Conservation (phyloP, 2,888 invertebrate species). For the Limnephilus rhombicus region DNA sequence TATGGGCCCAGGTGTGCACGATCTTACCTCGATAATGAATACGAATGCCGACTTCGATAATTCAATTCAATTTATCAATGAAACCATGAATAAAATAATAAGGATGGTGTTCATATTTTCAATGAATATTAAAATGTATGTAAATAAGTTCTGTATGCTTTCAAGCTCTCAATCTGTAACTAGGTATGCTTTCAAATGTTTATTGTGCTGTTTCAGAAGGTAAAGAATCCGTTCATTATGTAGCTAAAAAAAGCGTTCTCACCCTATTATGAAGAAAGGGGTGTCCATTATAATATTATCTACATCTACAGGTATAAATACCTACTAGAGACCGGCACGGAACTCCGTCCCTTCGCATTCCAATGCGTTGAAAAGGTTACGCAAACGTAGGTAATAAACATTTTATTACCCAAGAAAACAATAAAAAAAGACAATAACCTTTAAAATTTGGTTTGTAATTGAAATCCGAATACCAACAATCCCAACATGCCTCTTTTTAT, state of each 20-base stretch:
- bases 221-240: background rate
- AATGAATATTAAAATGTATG: background rate
- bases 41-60: constrained; percentile 16
- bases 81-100: background rate
- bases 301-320: constrained; percentile 20
- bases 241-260: background rate
- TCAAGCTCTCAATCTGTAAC: too few relatives aligned
- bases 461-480: background rate
- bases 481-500: background rate
- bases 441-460: background rate
- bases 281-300: constrained; percentile 20
- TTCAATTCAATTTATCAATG: background rate
- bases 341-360: background rate
- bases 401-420: constrained; percentile 15
- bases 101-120: background rate
- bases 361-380: constrained; percentile 11
- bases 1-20: constrained; percentile 21
- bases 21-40: constrained; percentile 19
- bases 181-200: background rate
- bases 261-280: constrained; percentile 7
- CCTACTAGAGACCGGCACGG: background rate
- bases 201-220: background rate
- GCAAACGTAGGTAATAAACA: constrained; percentile 9
- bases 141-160: background rate
- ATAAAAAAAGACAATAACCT: constrained; percentile 1